Base-by-base conservation (phyloP, 1,140 invertebrate genomes). In the Macrobrachium rosenbergii region DNA sequence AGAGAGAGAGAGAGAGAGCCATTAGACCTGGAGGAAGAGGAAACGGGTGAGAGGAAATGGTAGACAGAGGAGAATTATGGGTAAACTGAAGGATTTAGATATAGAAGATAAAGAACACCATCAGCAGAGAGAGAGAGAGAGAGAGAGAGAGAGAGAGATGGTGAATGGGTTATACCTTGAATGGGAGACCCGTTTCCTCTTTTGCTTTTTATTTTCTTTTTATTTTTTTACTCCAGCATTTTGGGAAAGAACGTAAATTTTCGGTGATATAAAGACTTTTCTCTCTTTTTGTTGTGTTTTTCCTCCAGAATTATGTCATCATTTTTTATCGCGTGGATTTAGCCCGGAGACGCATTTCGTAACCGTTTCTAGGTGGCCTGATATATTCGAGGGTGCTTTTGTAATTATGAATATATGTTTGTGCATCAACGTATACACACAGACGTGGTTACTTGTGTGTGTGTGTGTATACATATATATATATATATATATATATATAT, bases 401-500 rank as follows among this genome's bases (percentile, higher is more conserved):
- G 28, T 37, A 37, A 37, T 37, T 37, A 37, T 37, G 28, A 37
- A 37, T 37, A 37, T 37, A 37, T 3, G 28, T 37, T 2, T 37
- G 28, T 73, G 5, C 8, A 2, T 73, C 69, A 2, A 12, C 45
- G 2, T 10, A 2, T 43, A 37, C 7, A 2, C 14, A 43, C 12
- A 76, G 19, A 76, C 12, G 37, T 52, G 37, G 7, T 43, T 14
- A 76, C 28, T 5, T 52, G 45, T 52, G 37, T 59, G n/a, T 59
- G 59, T 21, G 21, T 59, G 58, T 59, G n/a, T 21, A 58, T 52
- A 77, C 45, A 52, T 52, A 3, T 77, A 77, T 77, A 77, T 52
- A 52, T 77, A 77, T 77, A 77, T 77, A 77, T 52, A 77, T 77
- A 77, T 77, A 77, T 77, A 52, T 77, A 77, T 77, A 77, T 77